phyloP scores from a whole-genome alignment of 2,797 vertebrate species.

The Sus cebifrons region DNA sequence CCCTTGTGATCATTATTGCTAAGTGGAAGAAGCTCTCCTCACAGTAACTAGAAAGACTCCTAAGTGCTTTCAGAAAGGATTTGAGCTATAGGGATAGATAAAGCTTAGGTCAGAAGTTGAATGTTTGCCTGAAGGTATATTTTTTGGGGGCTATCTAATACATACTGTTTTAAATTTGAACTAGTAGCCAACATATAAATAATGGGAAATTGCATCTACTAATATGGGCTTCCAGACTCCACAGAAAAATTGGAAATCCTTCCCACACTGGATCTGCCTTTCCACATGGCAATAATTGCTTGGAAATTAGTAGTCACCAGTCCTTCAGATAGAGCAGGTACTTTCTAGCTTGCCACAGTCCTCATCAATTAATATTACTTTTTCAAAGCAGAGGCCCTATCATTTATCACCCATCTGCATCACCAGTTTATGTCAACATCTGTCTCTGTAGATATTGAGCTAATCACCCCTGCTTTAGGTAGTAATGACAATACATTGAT shows the following conservation, averaged over 20 bases:
- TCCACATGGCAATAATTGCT: background rate
- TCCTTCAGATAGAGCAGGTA: background rate
- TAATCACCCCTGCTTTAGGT: background rate
- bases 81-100: too few species aligned
- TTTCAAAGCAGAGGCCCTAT: background rate
- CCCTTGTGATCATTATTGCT: background rate
- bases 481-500: background rate
- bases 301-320: background rate
- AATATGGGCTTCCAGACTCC: background rate
- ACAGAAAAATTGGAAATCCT: background rate
- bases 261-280: background rate
- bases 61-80: background rate
- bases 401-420: background rate
- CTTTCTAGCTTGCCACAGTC: background rate
- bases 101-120: background rate
- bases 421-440: background rate
- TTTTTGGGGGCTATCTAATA: background rate
- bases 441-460: background rate
- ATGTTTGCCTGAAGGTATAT: background rate
- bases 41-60: background rate
- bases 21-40: background rate
- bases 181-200: background rate
- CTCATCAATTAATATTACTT: background rate
- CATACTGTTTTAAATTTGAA: background rate
- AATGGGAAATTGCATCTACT: background rate